Evolutionary conservation across 2,113 vertebrate genomes (phyloP).

Genomic region (Laticauda laticaudata): DNA sequence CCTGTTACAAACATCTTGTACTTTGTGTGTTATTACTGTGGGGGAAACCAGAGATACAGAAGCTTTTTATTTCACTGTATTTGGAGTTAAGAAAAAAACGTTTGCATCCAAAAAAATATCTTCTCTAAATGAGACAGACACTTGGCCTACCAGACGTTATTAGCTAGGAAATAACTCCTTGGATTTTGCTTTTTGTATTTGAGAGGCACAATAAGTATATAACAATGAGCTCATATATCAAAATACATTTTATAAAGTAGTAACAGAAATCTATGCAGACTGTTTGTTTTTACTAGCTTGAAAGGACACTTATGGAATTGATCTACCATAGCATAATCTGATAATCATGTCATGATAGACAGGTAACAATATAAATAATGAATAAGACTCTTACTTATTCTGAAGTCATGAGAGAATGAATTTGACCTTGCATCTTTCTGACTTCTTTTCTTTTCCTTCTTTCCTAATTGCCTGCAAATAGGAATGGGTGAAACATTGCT

Average conservation of each 20-base stretch:
- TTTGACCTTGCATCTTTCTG: conserved; percentile 52
- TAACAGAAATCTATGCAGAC: conserved; percentile 39
- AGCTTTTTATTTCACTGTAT: conserved; percentile 39
- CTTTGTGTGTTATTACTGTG: conserved; percentile 15
- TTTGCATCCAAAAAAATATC: conserved; percentile 59
- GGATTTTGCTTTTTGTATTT: background rate
- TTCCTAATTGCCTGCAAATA: background rate
- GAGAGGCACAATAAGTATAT: background rate
- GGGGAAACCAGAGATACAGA: conserved; percentile 38
- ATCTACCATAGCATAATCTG: conserved; percentile 53
- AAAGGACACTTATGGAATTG: conserved; percentile 41
- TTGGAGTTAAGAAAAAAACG: conserved; percentile 52
- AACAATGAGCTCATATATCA: background rate
- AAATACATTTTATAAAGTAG: conserved; percentile 21
- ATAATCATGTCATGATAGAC: conserved; percentile 59
- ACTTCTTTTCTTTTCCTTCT: background rate
- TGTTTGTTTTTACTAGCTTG: conserved; percentile 23
- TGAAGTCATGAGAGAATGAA: conserved; percentile 41
- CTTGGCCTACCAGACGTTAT: conserved; percentile 25
- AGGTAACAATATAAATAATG: conserved; percentile 62
- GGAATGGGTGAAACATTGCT: background rate
- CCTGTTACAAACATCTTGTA: background rate
- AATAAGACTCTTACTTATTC: conserved; percentile 53
- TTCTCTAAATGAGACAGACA: conserved; percentile 51
- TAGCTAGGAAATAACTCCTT: conserved; percentile 23